A percentile compares a stretch with the other conserved stretches of the same genome.
These are phyloP conservation scores for Nylanderia fulva DNA, from an alignment of 1,140 invertebrate genomes.

Conservation along the genomic window DNA sequence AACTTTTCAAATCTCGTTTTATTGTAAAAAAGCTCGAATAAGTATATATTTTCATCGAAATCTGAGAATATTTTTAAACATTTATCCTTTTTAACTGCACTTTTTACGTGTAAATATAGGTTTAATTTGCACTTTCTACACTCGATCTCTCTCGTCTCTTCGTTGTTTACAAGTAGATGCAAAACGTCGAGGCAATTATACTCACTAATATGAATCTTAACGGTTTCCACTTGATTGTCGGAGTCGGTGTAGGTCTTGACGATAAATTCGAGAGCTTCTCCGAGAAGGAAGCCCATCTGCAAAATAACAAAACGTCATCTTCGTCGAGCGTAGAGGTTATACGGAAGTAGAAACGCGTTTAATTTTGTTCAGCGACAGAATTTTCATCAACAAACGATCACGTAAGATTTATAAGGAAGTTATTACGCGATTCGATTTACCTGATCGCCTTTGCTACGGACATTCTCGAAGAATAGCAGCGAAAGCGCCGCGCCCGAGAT, in stretches of 20 bases:
- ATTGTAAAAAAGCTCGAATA: not conserved
- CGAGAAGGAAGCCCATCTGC: slow-evolving; percentile 89
- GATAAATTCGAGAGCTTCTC: slow-evolving; percentile 87
- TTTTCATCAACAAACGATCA: not conserved
- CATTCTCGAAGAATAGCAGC: slow-evolving; percentile 88
- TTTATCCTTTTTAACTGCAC: not conserved
- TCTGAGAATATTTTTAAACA: not conserved
- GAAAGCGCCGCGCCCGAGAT: slow-evolving; percentile 88
- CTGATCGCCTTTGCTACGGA: slow-evolving; percentile 86
- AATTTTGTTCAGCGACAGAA: not conserved
- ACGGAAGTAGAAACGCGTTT: not conserved
- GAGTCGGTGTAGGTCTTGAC: slow-evolving; percentile 89
- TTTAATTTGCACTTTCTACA: not conserved
- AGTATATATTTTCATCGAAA: not conserved
- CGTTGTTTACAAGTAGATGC: slow-evolving; percentile 30
- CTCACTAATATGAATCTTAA: slow-evolving; percentile 87
- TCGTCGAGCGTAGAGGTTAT: slow-evolving; percentile 29
- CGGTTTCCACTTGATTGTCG: slow-evolving; percentile 87
- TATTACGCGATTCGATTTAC: slow-evolving; percentile 77
- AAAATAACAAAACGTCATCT: slow-evolving; percentile 70
- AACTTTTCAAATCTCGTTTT: not conserved
- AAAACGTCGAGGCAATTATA: slow-evolving; percentile 36
- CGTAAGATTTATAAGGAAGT: not conserved
- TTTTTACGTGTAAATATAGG: not conserved
- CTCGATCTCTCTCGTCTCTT: not conserved